Conservation (phyloP, 1,140 invertebrate genomes). For the Drosophila kohkoa region DNA sequence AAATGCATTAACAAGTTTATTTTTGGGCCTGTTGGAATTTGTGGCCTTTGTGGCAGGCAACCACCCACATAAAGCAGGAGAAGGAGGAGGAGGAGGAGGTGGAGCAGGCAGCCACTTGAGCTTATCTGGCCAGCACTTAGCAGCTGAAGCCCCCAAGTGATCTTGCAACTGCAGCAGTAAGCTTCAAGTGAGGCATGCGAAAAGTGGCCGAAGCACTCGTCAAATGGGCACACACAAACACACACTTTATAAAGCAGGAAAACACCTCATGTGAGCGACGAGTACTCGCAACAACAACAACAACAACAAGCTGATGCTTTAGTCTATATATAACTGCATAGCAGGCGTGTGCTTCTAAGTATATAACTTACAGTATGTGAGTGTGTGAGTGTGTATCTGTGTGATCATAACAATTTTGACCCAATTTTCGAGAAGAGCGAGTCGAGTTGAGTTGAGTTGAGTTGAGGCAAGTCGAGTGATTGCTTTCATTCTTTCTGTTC, state of each 20-base stretch:
- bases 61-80: conserved; percentile 62
- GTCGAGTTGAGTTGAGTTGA: conserved; percentile 9
- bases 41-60: conserved; percentile 22
- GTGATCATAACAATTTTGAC: conserved; percentile 84
- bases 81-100: neutral
- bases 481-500: conserved; percentile 22
- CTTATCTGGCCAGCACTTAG: conserved; percentile 46
- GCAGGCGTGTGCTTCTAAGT: conserved; percentile 50
- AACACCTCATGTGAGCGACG: conserved; percentile 59
- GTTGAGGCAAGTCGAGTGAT: conserved; percentile 33
- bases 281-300: conserved; percentile 7
- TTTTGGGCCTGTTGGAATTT: conserved; percentile 40
- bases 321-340: conserved; percentile 77
- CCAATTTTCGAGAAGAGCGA: conserved; percentile 60
- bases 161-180: conserved; percentile 14
- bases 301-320: conserved; percentile 33
- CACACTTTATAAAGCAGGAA: conserved; percentile 68
- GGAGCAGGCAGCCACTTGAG: conserved; percentile 66
- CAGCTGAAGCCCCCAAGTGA: conserved; percentile 12
- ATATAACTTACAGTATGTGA: neutral
- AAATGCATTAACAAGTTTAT: conserved; percentile 70
- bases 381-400: conserved; percentile 48
- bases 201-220: conserved; percentile 61
- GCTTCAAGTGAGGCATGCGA: conserved; percentile 45
- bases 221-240: conserved; percentile 72